Evolutionary conservation across 2,113 vertebrate genomes (phyloP).

Genomic region (Ardeotis arabs): DNA sequence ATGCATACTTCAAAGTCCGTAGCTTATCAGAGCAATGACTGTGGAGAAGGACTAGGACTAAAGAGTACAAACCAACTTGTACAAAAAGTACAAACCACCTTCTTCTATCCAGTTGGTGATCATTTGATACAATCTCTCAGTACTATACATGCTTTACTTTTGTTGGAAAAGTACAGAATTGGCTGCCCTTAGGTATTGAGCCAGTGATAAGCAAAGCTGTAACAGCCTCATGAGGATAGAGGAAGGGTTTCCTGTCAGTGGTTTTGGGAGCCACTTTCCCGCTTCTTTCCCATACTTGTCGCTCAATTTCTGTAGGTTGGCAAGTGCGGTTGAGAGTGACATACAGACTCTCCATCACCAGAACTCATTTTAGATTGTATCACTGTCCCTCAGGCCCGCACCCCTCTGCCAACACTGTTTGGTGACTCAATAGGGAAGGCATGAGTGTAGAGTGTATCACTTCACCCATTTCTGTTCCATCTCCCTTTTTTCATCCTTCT

Average conservation of each 20-base stretch:
- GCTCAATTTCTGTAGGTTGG: neutral
- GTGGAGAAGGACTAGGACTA: neutral
- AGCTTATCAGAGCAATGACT: neutral
- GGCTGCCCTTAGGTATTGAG: conserved; percentile 9
- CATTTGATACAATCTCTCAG: neutral
- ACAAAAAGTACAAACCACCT: neutral
- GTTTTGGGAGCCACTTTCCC: neutral
- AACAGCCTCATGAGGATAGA: neutral
- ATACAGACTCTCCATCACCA: neutral
- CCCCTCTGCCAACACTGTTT: neutral
- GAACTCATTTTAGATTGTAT: neutral
- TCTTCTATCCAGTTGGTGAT: neutral
- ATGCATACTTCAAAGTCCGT: conserved; percentile 43
- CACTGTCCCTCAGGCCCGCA: neutral
- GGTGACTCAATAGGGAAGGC: neutral
- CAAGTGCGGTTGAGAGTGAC: neutral
- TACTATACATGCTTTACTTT: neutral
- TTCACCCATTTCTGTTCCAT: conserved; percentile 59
- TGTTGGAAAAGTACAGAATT: neutral
- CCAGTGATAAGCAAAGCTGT: neutral
- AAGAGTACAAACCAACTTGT: neutral
- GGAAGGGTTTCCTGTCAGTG: neutral
- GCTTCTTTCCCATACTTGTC: neutral
- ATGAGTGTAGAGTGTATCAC: conserved; percentile 24
- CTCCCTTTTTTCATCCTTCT: conserved; percentile 21